Percentiles rank a stretch among this genome's conserved stretches.
phyloP scores from a whole-genome alignment of 2,113 vertebrate species.

The Motacilla alba region DNA sequence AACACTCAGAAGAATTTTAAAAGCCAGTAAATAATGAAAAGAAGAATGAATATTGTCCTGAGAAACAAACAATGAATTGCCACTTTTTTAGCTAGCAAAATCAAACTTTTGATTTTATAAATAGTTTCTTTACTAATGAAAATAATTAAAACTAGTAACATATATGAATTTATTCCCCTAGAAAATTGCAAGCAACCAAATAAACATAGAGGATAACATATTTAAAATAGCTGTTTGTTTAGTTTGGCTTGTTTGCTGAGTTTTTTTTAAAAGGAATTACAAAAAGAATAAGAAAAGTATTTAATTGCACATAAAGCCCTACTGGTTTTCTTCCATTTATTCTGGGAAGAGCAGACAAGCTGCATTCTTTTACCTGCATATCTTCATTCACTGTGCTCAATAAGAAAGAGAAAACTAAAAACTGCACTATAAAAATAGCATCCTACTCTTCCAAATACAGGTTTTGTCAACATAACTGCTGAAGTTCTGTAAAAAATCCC shows the following conservation, averaged over 20 bases:
- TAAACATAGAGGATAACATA: not conserved
- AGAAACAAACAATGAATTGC: not conserved
- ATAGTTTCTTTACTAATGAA: not conserved
- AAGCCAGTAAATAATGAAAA: not conserved
- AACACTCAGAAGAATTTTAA: not conserved
- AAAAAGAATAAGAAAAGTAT: not conserved
- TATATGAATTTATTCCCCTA: not conserved
- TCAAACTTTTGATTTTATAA: not conserved
- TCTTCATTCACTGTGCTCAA: not conserved
- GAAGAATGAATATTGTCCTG: not conserved
- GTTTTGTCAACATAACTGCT: not conserved
- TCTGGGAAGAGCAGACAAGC: not conserved
- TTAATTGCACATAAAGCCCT: not conserved
- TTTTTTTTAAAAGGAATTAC: not conserved
- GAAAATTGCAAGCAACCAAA: not conserved
- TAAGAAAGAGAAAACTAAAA: not conserved
- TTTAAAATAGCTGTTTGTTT: not conserved
- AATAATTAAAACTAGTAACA: not conserved
- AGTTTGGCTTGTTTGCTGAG: not conserved
- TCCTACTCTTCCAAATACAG: not conserved
- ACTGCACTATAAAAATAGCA: not conserved
- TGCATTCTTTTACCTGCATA: not conserved
- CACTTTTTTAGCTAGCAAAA: not conserved
- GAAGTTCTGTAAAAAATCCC: not conserved
- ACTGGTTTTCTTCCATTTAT: not conserved